Conservation (phyloP, 2,113 vertebrate species). For the Leptosomus discolor region DNA sequence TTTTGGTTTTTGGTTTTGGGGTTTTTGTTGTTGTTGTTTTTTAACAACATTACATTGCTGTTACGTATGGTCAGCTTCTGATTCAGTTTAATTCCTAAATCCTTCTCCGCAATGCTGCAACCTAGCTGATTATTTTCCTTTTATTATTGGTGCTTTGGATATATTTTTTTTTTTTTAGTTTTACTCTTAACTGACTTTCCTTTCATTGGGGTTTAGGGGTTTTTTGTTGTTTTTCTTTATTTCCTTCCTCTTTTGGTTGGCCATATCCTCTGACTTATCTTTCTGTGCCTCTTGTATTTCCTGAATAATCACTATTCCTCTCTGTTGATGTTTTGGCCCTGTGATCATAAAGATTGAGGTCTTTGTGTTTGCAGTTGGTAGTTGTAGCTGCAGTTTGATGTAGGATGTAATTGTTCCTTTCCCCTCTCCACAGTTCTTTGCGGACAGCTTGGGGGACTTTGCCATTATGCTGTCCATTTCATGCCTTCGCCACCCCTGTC, state of each 20-base stretch:
- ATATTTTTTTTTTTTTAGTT: background rate
- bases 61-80: background rate
- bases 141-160: background rate
- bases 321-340: background rate
- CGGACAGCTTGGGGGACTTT: background rate
- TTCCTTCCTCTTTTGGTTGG: background rate
- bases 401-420: background rate
- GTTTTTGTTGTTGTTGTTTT: background rate
- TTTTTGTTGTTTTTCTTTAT: background rate
- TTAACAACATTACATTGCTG: background rate
- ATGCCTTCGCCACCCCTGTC: background rate
- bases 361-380: background rate
- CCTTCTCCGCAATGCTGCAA: background rate
- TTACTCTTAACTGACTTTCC: background rate
- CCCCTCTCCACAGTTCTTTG: background rate
- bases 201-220: background rate
- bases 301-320: background rate
- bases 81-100: background rate
- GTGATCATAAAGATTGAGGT: background rate
- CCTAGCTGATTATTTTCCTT: background rate
- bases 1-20: background rate
- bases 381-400: background rate
- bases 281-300: background rate
- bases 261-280: background rate
- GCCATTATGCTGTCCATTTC: accelerated